Percentiles rank a stretch among this genome's conserved stretches.
Evolutionary conservation across 2,797 vertebrate species (phyloP).

Genomic region (Galago senegalensis): DNA sequence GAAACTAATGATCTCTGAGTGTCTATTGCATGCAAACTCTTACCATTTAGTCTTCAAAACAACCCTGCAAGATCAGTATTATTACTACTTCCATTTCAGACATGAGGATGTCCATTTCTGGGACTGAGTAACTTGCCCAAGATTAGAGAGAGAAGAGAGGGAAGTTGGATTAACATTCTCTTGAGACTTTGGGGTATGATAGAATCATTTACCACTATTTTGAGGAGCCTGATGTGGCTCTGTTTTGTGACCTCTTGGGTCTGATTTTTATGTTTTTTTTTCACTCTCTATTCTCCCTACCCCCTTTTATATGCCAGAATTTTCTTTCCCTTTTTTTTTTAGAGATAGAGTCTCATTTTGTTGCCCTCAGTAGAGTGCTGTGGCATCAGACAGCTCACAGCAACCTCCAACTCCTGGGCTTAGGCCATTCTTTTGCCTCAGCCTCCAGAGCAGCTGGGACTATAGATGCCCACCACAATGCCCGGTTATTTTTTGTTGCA

Average conservation of each 20-base stretch:
- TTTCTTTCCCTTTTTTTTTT: background rate
- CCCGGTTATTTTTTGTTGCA: too few species aligned
- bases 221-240: background rate
- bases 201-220: background rate
- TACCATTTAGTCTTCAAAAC: slow-evolving; percentile 27
- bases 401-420: too few species aligned
- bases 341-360: too few species aligned
- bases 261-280: background rate
- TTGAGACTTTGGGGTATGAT: background rate
- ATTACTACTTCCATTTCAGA: slow-evolving; percentile 18
- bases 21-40: background rate
- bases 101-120: background rate
- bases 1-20: background rate
- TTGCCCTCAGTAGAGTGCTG: too few species aligned
- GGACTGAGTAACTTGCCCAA: background rate
- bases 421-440: too few species aligned
- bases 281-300: background rate
- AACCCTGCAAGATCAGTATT: background rate
- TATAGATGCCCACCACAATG: too few species aligned
- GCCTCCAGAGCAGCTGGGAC: too few species aligned
- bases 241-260: background rate
- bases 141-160: background rate
- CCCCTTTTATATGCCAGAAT: background rate
- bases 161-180: background rate
- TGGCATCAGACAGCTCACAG: too few species aligned